Evolutionary conservation across 2,797 vertebrate genomes (phyloP).

Genomic region (Siniperca obscura): DNA sequence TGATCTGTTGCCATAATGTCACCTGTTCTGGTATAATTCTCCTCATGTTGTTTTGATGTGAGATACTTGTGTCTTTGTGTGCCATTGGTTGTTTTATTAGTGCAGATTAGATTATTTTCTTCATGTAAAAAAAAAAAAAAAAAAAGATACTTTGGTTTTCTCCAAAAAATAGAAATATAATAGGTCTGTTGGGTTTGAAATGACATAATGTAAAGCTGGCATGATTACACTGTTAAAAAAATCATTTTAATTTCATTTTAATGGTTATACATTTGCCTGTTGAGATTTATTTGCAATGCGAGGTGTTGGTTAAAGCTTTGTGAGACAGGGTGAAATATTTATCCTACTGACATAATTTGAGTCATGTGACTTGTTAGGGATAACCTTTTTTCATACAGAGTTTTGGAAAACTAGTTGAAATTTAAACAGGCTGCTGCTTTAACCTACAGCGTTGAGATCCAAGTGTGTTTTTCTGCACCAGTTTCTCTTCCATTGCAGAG

Average conservation of each 20-base stretch:
- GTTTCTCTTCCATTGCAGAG: conserved; percentile 27
- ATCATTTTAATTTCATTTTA: conserved; percentile 40
- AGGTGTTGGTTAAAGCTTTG: conserved; percentile 62
- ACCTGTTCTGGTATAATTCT: conserved; percentile 35
- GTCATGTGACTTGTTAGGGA: conserved; percentile 14
- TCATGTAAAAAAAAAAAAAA: conserved; percentile 37
- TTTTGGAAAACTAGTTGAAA: conserved; percentile 18
- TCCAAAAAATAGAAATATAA: conserved; percentile 7
- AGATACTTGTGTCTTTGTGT: conserved; percentile 55
- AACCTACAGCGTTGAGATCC: conserved; percentile 17
- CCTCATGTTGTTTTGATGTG: conserved; percentile 21
- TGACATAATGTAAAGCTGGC: conserved; percentile 27
- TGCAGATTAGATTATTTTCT: conserved; percentile 25
- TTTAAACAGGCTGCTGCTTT: conserved; percentile 51
- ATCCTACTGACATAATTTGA: conserved; percentile 45
- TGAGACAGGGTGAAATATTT: conserved; percentile 60
- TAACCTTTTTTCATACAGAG: conserved; percentile 1
- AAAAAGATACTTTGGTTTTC: conserved; percentile 13
- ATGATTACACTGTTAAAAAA: conserved; percentile 28
- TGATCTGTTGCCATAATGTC: conserved; percentile 55
- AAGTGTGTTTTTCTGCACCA: background rate
- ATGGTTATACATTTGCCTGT: conserved; percentile 58
- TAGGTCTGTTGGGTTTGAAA: conserved; percentile 31
- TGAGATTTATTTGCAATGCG: conserved; percentile 71
- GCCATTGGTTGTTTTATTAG: conserved; percentile 60